Evolutionary conservation across 2,888 invertebrate genomes (phyloP).

Genomic region (Arrhopalites spinosus): DNA sequence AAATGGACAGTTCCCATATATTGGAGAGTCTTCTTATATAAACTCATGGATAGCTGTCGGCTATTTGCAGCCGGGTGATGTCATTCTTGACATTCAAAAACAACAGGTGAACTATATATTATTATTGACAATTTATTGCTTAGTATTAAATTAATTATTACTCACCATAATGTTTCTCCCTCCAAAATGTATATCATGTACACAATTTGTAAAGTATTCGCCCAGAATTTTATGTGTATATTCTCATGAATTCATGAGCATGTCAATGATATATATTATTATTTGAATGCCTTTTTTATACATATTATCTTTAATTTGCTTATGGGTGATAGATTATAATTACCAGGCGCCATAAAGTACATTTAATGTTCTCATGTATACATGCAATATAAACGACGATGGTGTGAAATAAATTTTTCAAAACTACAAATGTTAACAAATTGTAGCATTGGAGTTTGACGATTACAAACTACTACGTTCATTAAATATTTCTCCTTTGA

Average conservation of each 20-base stretch:
- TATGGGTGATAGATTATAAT: background rate
- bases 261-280: too few relatives aligned
- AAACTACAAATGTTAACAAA: too few relatives aligned
- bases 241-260: too few relatives aligned
- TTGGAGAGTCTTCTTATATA: slow-evolving; percentile 57
- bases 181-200: too few relatives aligned
- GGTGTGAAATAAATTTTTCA: too few relatives aligned
- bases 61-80: slow-evolving; percentile 54
- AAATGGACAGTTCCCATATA: slow-evolving; percentile 60
- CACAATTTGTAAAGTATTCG: background rate
- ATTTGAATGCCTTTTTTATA: background rate
- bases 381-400: too few relatives aligned
- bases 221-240: background rate
- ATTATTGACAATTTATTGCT: background rate
- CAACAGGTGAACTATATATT: slow-evolving; percentile 50
- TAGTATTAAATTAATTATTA: background rate
- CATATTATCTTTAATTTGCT: background rate
- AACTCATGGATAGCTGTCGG: slow-evolving; percentile 55
- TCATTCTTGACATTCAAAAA: slow-evolving; percentile 55
- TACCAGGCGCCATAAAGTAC: too few relatives aligned
- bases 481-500: background rate
- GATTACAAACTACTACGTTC: too few relatives aligned
- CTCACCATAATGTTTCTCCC: background rate
- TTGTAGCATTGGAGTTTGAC: too few relatives aligned
- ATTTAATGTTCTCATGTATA: too few relatives aligned